Percentiles rank a stretch among this genome's conserved stretches.
These are phyloP conservation scores for Lophotriccus pileatus DNA, from an alignment of 2,797 vertebrate species.

Conservation along the genomic window DNA sequence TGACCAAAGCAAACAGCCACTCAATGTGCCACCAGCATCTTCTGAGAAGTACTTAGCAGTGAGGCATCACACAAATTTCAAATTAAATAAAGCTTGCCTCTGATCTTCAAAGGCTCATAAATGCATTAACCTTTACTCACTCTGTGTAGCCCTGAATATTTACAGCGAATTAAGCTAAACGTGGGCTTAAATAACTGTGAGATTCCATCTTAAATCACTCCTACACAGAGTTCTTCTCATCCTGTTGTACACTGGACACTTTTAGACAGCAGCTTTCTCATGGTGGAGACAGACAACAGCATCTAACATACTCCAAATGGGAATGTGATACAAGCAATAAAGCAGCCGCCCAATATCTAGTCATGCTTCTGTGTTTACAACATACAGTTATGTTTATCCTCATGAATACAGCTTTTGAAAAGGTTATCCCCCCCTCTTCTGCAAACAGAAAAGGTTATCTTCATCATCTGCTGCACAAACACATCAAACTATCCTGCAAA, in stretches of 20 bases:
- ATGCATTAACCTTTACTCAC: neutral
- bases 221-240: neutral
- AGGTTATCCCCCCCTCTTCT: slow-evolving; percentile 33
- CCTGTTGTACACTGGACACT: neutral
- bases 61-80: neutral
- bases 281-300: neutral
- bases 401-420: slow-evolving; percentile 36
- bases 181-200: neutral
- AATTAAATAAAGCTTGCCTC: neutral
- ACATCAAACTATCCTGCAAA: neutral
- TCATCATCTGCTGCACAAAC: neutral
- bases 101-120: slow-evolving; percentile 36
- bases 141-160: neutral
- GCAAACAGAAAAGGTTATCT: slow-evolving; percentile 49
- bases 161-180: neutral
- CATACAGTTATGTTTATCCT: neutral
- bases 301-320: neutral
- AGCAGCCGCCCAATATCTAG: neutral
- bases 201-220: neutral
- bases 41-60: neutral
- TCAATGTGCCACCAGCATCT: neutral
- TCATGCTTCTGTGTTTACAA: neutral
- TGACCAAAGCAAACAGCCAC: slow-evolving; percentile 29
- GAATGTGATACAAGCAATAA: neutral
- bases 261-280: neutral